A percentile compares a stretch with the other conserved stretches of the same genome.
These are phyloP conservation scores for Nyctalus aviator DNA, from an alignment of 2,797 vertebrate genomes.

Conservation along the genomic window DNA sequence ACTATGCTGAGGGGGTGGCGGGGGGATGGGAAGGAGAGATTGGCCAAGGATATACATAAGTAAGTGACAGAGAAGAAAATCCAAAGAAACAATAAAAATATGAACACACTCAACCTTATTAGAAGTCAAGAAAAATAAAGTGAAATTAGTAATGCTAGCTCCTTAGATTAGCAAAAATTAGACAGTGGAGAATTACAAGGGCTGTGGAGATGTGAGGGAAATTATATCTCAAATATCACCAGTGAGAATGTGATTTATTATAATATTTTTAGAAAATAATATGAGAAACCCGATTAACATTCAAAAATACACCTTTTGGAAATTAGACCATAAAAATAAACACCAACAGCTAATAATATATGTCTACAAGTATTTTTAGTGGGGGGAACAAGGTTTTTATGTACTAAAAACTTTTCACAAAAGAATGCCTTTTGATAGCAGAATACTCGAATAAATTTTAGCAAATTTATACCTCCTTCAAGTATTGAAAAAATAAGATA, in stretches of 20 bases:
- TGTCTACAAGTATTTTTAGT: slow-evolving; percentile 15
- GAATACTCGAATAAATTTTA: neutral
- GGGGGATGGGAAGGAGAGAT: neutral
- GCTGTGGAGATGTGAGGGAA: neutral
- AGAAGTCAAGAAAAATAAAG: slow-evolving; percentile 16
- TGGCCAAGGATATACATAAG: neutral
- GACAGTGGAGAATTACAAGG: neutral
- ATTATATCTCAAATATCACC: neutral
- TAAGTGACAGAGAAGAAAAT: neutral
- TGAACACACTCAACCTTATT: neutral
- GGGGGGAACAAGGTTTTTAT: neutral
- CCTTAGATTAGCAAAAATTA: slow-evolving; percentile 4
- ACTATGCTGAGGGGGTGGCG: neutral
- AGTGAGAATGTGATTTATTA: neutral
- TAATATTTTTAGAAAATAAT: slow-evolving; percentile 71
- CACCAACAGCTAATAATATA: slow-evolving; percentile 33
- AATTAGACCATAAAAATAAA: slow-evolving; percentile 64
- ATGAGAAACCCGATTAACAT: slow-evolving; percentile 46
- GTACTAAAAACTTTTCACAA: slow-evolving; percentile 39
- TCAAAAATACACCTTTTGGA: slow-evolving; percentile 55
- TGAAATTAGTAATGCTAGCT: neutral
- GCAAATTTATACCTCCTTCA: neutral
- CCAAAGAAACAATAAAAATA: neutral
- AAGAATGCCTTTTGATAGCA: neutral
- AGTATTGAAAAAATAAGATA: slow-evolving; percentile 45